These are phyloP conservation scores for Polylopha cassiicola DNA, from an alignment of 2,888 invertebrate genomes.

Conservation along the genomic window DNA sequence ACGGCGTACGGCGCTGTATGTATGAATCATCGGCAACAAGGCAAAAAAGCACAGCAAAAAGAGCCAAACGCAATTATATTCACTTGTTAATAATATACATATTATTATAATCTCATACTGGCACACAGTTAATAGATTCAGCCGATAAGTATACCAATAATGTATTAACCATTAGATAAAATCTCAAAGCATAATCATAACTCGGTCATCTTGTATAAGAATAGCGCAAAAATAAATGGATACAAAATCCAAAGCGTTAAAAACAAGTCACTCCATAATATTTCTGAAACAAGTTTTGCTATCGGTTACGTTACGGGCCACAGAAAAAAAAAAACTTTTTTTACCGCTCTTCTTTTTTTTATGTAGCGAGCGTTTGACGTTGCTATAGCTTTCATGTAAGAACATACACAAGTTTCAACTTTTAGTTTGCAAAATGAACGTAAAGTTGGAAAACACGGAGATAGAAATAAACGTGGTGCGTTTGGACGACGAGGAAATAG, in stretches of 20 bases:
- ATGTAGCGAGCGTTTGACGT: neutral
- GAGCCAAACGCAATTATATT: slow-evolving; percentile 4
- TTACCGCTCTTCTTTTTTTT: slow-evolving; percentile 6
- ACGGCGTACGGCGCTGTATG: too few species aligned
- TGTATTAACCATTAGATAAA: too few species aligned
- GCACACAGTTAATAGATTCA: too few species aligned
- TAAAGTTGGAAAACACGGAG: slow-evolving; percentile 25
- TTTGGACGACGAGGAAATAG: slow-evolving; percentile 38
- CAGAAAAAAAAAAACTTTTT: slow-evolving; percentile 4
- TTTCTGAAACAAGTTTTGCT: too few species aligned
- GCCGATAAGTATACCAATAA: too few species aligned
- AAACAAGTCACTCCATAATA: too few species aligned
- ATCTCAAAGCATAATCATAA: too few species aligned
- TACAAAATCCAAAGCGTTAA: too few species aligned
- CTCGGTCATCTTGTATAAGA: too few species aligned
- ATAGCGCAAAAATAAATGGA: too few species aligned
- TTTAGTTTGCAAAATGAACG: slow-evolving; percentile 17
- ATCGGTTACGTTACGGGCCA: neutral
- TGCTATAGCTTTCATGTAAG: slow-evolving; percentile 1
- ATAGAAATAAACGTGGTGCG: slow-evolving; percentile 40
- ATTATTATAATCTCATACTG: neutral
- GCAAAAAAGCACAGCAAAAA: slow-evolving; percentile 7
- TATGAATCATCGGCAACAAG: slow-evolving; percentile 4
- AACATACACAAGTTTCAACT: slow-evolving; percentile 20
- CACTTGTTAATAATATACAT: neutral